A percentile compares a stretch with the other conserved stretches of the same genome.
Conservation (phyloP, 2,888 invertebrate genomes). For the Hyles lineata region DNA sequence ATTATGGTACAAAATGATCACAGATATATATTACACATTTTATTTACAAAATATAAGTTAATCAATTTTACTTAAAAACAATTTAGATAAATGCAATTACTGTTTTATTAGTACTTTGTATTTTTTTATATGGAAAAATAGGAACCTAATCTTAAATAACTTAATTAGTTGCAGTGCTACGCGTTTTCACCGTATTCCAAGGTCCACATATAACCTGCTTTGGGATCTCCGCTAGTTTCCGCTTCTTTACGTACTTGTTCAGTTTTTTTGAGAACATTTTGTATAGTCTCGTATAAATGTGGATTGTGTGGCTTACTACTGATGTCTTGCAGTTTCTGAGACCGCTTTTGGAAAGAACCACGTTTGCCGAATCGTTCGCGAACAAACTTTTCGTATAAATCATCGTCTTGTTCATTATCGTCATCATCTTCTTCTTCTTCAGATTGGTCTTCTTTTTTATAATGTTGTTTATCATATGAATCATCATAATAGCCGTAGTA, state of each 20-base stretch:
- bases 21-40: background rate
- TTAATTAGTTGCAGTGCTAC: constrained; percentile 40
- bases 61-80: background rate
- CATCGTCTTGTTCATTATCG: constrained; percentile 60
- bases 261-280: constrained; percentile 72
- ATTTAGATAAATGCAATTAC: constrained; percentile 9
- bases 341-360: constrained; percentile 64
- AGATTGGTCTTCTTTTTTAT: constrained; percentile 52
- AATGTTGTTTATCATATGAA: constrained; percentile 51
- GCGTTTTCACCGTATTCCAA: constrained; percentile 80
- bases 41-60: constrained; percentile 18
- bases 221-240: constrained; percentile 72
- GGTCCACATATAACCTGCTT: constrained; percentile 82
- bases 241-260: constrained; percentile 70
- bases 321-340: constrained; percentile 59
- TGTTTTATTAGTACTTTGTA: background rate
- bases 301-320: constrained; percentile 55
- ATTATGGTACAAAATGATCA: background rate
- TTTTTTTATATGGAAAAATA: background rate
- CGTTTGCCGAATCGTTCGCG: constrained; percentile 76
- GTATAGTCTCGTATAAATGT: constrained; percentile 63
- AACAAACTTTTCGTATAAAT: constrained; percentile 79
- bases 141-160: background rate
- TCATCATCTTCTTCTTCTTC: constrained; percentile 45
- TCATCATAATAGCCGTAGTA: constrained; percentile 46